Percentiles rank a stretch among this genome's conserved stretches.
Evolutionary conservation across 37 sponge, comb jelly and placozoan genomes (phyloP).

Genomic region (Aplysina aerophoba): DNA sequence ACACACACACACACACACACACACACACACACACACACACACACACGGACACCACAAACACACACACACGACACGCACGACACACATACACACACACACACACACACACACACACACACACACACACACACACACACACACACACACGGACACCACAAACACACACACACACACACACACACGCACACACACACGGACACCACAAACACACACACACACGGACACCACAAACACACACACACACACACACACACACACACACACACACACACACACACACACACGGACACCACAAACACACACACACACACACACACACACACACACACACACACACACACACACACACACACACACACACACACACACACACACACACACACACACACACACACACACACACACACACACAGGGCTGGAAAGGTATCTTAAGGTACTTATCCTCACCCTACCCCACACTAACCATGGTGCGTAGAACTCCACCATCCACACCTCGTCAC

Average conservation of each 20-base stretch:
- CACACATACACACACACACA: constrained; percentile 4
- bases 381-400: not conserved
- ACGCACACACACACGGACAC: too few relatives aligned
- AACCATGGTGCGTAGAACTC: constrained; percentile 99
- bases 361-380: too few relatives aligned
- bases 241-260: too few relatives aligned
- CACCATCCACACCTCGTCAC: constrained; percentile 91
- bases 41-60: constrained; percentile 25
- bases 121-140: constrained; percentile 30
- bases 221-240: too few relatives aligned
- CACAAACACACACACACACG: too few relatives aligned
- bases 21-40: constrained; percentile 27
- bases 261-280: too few relatives aligned
- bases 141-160: too few relatives aligned
- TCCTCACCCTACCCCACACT: constrained; percentile 22
- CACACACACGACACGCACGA: not conserved
- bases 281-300: too few relatives aligned
- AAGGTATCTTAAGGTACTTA: not conserved
- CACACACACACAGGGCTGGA: not conserved
- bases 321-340: too few relatives aligned
- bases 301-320: not conserved
- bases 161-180: not conserved
- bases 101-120: constrained; percentile 21
- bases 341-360: too few relatives aligned
- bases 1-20: too few relatives aligned